A percentile compares a stretch with the other conserved stretches of the same genome.
These are phyloP conservation scores for Caenorhabditis imperialis DNA, from an alignment of 2,888 invertebrate species.

Conservation along the genomic window DNA sequence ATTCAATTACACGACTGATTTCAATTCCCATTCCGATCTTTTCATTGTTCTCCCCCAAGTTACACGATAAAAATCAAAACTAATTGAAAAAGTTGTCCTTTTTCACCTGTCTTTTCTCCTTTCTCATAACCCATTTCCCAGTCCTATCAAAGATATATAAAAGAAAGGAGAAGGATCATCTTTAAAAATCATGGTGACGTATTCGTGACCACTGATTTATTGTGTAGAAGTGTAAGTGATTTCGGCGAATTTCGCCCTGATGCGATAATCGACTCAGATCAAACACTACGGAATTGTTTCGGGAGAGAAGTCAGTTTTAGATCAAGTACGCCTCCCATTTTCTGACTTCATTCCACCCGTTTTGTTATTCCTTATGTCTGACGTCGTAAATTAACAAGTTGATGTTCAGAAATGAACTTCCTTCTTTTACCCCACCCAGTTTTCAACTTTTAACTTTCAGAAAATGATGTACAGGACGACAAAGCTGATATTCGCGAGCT, in stretches of 20 bases:
- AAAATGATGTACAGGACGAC: too few species aligned
- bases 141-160: too few species aligned
- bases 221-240: slow-evolving; percentile 14
- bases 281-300: slow-evolving; percentile 37
- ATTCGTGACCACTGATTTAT: slow-evolving; percentile 36
- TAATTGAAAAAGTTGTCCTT: too few species aligned
- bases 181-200: slow-evolving; percentile 21
- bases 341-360: neutral
- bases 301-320: slow-evolving; percentile 8
- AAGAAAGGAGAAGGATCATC: too few species aligned
- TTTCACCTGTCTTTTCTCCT: slow-evolving; percentile 6
- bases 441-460: too few species aligned
- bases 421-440: neutral
- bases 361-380: slow-evolving; percentile 26
- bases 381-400: slow-evolving; percentile 40
- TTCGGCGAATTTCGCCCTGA: slow-evolving; percentile 39
- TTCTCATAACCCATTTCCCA: neutral
- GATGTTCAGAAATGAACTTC: slow-evolving; percentile 1
- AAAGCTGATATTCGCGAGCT: too few species aligned
- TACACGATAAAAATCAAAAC: too few species aligned
- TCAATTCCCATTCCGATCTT: too few species aligned
- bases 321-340: slow-evolving; percentile 21
- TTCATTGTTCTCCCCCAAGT: too few species aligned
- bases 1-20: too few species aligned
- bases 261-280: slow-evolving; percentile 50